Evolutionary conservation across 2,113 vertebrate genomes (phyloP).

Genomic region (Pelvicachromis taeniatus): DNA sequence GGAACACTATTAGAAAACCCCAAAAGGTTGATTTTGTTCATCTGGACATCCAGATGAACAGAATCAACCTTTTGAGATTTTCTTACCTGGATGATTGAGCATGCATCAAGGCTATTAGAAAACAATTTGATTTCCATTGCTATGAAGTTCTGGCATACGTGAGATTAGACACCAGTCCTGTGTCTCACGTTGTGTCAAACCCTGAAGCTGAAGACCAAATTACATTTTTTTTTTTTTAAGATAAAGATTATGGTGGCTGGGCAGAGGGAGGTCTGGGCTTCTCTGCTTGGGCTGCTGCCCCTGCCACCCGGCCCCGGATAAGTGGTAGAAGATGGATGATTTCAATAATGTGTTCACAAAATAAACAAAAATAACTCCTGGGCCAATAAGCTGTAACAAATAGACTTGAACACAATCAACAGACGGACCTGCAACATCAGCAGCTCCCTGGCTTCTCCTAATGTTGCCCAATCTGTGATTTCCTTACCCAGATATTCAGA

Average conservation of each 20-base stretch:
- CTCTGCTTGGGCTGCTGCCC: too few relatives aligned
- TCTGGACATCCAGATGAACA: too few relatives aligned
- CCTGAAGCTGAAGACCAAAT: not conserved
- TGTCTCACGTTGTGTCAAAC: not conserved
- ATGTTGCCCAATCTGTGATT: not conserved
- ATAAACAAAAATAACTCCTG: not conserved
- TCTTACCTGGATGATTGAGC: too few relatives aligned
- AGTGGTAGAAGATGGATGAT: not conserved
- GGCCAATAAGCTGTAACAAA: not conserved
- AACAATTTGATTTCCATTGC: fast-evolving
- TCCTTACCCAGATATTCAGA: not conserved
- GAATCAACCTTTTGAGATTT: too few relatives aligned
- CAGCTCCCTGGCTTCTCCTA: not conserved
- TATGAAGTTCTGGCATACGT: not conserved
- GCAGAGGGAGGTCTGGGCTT: too few relatives aligned
- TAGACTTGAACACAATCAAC: fast-evolving
- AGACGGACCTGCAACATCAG: not conserved
- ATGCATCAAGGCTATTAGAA: too few relatives aligned
- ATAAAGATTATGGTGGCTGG: too few relatives aligned
- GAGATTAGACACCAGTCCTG: not conserved
- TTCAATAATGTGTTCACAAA: not conserved
- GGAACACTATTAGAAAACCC: not conserved
- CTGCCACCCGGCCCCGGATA: too few relatives aligned
- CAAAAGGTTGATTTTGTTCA: too few relatives aligned
- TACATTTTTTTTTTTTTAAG: too few relatives aligned